Conservation (phyloP, 2,113 vertebrate genomes). For the Pyrgilauda ruficollis region DNA sequence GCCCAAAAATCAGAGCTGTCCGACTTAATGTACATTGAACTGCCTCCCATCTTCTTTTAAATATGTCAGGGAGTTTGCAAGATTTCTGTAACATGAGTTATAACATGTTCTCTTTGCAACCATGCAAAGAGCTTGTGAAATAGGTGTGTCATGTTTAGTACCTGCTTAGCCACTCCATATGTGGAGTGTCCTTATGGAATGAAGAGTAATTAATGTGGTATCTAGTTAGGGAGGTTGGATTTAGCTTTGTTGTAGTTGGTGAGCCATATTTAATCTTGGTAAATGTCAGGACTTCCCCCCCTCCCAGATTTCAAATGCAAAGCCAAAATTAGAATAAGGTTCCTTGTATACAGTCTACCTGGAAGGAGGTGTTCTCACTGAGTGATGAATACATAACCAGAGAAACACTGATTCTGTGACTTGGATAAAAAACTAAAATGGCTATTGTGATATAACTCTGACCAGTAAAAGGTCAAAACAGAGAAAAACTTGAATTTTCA, state of each 20-base stretch:
- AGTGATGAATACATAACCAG: background rate
- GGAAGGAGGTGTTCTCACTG: background rate
- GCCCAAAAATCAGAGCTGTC: fast-evolving
- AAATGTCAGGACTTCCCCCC: background rate
- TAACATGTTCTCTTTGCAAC: background rate
- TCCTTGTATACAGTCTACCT: background rate
- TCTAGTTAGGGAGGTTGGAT: background rate
- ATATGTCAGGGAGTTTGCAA: background rate
- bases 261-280: background rate
- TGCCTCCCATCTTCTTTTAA: background rate
- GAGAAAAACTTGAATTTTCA: background rate
- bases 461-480: background rate
- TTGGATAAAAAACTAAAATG: background rate
- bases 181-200: background rate
- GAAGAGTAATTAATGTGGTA: background rate
- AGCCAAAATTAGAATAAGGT: background rate
- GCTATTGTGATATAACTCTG: background rate
- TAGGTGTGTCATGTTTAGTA: background rate
- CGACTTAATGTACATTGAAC: background rate
- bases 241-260: background rate
- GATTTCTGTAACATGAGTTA: background rate
- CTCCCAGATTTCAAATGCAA: background rate
- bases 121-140: background rate
- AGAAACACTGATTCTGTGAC: background rate
- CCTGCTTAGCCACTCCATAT: background rate